Base-by-base conservation (phyloP, 2,113 vertebrate genomes). In the Lontra canadensis region DNA sequence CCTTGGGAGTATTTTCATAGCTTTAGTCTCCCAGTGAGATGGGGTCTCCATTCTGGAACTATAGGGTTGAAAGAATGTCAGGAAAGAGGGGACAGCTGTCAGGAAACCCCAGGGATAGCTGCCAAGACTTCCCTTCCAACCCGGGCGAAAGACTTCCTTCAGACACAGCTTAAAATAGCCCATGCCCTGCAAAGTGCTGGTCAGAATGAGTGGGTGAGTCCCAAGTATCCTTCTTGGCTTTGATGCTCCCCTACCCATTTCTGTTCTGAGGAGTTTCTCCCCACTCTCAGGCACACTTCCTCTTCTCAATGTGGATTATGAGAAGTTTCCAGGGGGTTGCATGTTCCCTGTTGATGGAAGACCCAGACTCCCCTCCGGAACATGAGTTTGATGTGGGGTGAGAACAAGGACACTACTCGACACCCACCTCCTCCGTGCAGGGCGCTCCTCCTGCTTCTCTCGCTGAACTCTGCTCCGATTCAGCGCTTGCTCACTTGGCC, bases 21-120 rank as follows among this genome's bases (percentile, higher is more conserved):
- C 67, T 65, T 57, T n/a, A 67, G 39, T 36, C n/a, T 85, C 83
- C 63, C 12, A 0, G 59, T 34, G 44, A 95, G 65, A 80, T 71
- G 52, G 83, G 23, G 61, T 81, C 34, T 73, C 17, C 7, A 29
- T 17, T 49, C 76, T 96, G 18, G 65, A 88, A 61, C 25, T 11
- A 65, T 3, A 21, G n/a, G 36, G 31, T 9, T 39, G 81, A 47
- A 93, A 93, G 83, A 96, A 84, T 84, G 26, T 97, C 95, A 96
- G 97, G 96, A 97, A 98, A 93, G 83, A 67, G 49, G 78, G 67
- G 44, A 95, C 94, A 96, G 76, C 97, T 69, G 36, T 97, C 94
- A 88, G 78, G 94, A 98, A 95, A 81, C n/a, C 78, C 71, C 36
- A 55, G 69, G 59, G 74, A 95, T 5, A n/a, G 57, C 63, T 95